Conservation (phyloP, 2,113 vertebrate genomes). For the Sorex fumeus region DNA sequence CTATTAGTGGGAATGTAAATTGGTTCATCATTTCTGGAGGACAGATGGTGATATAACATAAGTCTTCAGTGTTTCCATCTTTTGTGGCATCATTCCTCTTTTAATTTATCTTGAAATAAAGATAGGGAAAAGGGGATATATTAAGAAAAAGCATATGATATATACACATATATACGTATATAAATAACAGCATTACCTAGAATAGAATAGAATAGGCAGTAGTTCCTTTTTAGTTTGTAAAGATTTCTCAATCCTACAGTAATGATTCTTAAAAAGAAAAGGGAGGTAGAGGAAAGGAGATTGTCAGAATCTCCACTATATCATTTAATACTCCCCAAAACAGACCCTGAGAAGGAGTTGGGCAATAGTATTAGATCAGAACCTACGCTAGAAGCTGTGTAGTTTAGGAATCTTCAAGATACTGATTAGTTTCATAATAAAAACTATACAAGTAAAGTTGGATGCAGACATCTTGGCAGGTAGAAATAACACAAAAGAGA, state of each 20-base stretch:
- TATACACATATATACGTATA: not conserved
- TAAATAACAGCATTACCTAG: not conserved
- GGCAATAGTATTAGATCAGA: not conserved
- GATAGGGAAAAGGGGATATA: constrained; percentile 11
- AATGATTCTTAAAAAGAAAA: not conserved
- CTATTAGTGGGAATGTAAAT: not conserved
- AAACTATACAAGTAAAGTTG: constrained; percentile 45
- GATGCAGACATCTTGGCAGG: not conserved
- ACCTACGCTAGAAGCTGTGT: not conserved
- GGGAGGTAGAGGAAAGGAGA: not conserved
- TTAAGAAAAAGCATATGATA: not conserved
- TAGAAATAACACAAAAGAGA: constrained; percentile 6
- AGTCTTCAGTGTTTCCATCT: constrained; percentile 37
- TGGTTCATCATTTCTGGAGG: not conserved
- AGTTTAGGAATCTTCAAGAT: not conserved
- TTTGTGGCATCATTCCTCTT: constrained; percentile 32
- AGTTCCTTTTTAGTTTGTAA: constrained; percentile 2
- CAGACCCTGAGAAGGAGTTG: not conserved
- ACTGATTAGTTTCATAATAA: constrained; percentile 32
- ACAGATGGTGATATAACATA: constrained; percentile 10
- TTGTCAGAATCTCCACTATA: not conserved
- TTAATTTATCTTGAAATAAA: constrained; percentile 60
- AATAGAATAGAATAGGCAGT: not conserved
- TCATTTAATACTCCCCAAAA: too few species aligned
- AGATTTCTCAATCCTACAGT: too few species aligned